phyloP scores from a whole-genome alignment of 1,140 invertebrate species.

The Cotesia vestalis region DNA sequence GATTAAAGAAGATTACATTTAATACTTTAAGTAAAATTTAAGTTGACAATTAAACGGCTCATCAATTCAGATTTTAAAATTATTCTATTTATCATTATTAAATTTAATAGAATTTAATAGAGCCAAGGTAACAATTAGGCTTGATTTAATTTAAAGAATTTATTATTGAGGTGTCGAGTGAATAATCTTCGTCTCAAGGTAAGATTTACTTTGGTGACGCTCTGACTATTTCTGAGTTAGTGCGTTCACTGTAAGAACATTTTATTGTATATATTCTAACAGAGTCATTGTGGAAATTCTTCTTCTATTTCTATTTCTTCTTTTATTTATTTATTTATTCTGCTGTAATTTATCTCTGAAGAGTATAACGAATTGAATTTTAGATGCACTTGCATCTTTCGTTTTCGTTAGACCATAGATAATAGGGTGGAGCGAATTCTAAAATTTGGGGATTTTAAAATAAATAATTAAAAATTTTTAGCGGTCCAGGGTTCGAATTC shows the following conservation, averaged over 20 bases:
- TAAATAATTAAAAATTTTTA: too few relatives aligned
- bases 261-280: not conserved
- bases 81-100: not conserved
- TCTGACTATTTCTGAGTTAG: constrained; percentile 37
- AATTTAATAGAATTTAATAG: not conserved
- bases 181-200: constrained; percentile 39
- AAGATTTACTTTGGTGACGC: constrained; percentile 31
- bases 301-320: not conserved
- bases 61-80: constrained; percentile 3
- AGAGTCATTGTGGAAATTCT: constrained; percentile 19
- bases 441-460: too few relatives aligned
- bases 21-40: not conserved
- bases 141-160: constrained; percentile 30
- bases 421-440: too few relatives aligned
- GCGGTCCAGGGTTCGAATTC: too few relatives aligned
- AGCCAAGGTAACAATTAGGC: constrained; percentile 1
- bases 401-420: too few relatives aligned
- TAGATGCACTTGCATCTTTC: too few relatives aligned
- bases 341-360: not conserved
- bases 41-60: not conserved
- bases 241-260: constrained; percentile 13
- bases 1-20: not conserved
- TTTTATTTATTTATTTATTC: not conserved
- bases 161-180: constrained; percentile 34
- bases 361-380: not conserved